phyloP scores from a whole-genome alignment of 2,113 vertebrate genomes.

The Nyctibius bracteatus region DNA sequence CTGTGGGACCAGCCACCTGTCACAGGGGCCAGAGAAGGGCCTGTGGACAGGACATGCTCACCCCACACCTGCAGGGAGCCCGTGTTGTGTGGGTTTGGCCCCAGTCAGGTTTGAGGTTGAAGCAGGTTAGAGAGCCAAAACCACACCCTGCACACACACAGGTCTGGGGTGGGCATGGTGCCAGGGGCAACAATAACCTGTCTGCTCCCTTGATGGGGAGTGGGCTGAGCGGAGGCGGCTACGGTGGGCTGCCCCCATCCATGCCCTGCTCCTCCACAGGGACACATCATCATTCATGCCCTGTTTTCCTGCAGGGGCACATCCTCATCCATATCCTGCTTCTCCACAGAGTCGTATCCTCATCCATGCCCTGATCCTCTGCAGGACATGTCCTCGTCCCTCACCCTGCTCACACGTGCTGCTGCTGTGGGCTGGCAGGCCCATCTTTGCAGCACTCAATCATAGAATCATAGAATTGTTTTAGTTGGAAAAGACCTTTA shows the following conservation, averaged over 20 bases:
- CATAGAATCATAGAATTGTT: no score
- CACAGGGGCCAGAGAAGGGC: background rate
- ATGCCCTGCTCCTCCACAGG: background rate
- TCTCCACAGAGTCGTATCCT: background rate
- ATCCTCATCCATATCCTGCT: no score
- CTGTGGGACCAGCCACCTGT: background rate
- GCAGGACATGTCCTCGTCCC: background rate
- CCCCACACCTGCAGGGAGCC: background rate
- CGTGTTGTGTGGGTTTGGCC: background rate
- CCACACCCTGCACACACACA: background rate
- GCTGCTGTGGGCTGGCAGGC: background rate
- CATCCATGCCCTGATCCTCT: background rate
- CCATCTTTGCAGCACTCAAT: background rate
- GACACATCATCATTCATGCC: background rate
- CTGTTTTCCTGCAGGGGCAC: no score
- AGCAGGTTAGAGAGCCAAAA: background rate
- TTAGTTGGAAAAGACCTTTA: no score
- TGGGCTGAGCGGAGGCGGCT: background rate
- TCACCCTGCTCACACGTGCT: fast-evolving
- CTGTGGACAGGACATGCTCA: fast-evolving
- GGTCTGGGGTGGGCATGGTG: background rate
- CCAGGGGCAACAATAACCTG: background rate
- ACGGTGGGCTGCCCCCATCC: background rate
- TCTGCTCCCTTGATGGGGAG: fast-evolving
- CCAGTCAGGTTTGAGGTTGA: background rate